Percentiles rank a stretch among this genome's conserved stretches.
Conservation (phyloP, 2,888 invertebrate genomes). For the Aspidapion aeneum region DNA sequence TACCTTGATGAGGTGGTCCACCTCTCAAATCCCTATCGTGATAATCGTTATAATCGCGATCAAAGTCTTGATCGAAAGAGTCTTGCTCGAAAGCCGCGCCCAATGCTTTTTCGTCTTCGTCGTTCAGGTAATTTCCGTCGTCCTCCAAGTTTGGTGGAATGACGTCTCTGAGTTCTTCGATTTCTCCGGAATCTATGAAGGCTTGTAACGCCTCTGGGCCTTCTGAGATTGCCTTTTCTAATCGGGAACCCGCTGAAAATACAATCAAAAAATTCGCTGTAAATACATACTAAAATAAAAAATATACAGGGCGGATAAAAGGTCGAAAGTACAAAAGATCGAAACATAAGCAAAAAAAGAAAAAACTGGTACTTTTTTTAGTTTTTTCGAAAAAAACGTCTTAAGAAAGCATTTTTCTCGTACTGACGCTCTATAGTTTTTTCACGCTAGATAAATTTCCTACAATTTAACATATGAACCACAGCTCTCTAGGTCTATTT, state of each 20-base stretch:
- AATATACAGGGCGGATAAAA: no score
- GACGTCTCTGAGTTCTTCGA: conserved; percentile 76
- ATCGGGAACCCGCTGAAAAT: conserved; percentile 63
- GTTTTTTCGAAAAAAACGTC: no score
- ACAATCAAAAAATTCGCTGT: neutral
- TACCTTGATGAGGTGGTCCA: neutral
- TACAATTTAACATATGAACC: no score
- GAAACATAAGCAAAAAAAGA: no score
- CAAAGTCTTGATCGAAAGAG: conserved; percentile 39
- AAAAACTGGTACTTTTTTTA: no score
- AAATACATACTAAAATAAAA: no score
- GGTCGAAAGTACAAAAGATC: no score
- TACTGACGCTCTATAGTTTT: neutral
- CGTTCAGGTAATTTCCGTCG: conserved; percentile 47
- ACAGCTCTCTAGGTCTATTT: no score
- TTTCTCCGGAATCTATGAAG: conserved; percentile 74
- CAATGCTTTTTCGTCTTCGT: conserved; percentile 39
- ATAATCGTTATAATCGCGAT: conserved; percentile 26
- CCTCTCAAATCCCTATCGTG: neutral
- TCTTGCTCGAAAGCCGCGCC: conserved; percentile 27
- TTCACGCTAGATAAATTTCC: no score
- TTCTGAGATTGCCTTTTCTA: conserved; percentile 73
- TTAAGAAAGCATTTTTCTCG: conserved; percentile 5
- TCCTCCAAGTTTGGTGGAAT: conserved; percentile 66
- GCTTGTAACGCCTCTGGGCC: conserved; percentile 75